These are phyloP conservation scores for Yponomeuta cagnagella DNA, from an alignment of 2,888 invertebrate genomes.

Conservation along the genomic window DNA sequence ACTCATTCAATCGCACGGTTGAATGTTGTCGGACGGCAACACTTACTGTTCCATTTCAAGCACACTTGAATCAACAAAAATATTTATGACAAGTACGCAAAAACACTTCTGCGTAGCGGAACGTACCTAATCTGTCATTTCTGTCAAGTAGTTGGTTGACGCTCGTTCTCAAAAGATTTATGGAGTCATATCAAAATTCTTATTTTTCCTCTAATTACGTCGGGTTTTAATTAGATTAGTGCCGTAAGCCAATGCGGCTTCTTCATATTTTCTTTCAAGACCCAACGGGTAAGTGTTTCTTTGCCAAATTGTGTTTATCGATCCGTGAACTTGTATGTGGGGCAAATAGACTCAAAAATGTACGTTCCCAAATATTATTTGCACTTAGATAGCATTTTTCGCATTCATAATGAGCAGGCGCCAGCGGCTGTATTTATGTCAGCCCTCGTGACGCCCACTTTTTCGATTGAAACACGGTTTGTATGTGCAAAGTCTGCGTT, in stretches of 20 bases:
- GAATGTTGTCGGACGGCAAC: no score
- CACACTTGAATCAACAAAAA: no score
- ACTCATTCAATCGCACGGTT: no score
- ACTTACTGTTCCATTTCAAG: no score
- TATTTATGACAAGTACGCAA: no score
- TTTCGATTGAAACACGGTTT: neutral
- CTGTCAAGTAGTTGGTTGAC: no score
- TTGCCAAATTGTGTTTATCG: neutral
- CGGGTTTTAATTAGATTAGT: neutral
- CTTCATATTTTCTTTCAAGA: neutral
- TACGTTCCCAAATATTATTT: conserved; percentile 23
- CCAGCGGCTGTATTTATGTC: neutral
- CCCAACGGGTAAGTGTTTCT: neutral
- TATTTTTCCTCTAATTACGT: neutral
- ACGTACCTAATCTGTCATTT: no score
- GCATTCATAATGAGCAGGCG: neutral
- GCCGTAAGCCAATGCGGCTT: neutral
- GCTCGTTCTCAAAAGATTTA: neutral
- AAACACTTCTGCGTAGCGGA: no score
- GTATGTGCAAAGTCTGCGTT: neutral
- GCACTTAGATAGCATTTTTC: neutral
- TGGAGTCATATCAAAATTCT: neutral
- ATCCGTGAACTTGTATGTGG: neutral
- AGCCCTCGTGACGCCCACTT: neutral
- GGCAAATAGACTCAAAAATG: neutral